Evolutionary conservation across 2,888 invertebrate species (phyloP).

Genomic region (Scaptomyza flava): DNA sequence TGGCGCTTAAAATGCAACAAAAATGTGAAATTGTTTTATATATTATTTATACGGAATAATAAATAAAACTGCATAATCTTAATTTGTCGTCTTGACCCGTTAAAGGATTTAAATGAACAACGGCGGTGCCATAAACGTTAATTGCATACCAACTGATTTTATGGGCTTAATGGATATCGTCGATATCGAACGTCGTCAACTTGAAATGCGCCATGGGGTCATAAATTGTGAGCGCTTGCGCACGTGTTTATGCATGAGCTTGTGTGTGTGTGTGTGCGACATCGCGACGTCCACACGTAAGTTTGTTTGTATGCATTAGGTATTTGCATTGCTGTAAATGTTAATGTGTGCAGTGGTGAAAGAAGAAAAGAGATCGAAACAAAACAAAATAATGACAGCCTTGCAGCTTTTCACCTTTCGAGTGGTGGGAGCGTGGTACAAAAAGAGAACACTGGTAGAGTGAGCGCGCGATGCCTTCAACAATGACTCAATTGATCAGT

Average conservation of each 20-base stretch:
- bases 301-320: slow-evolving; percentile 46
- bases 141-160: slow-evolving; percentile 80
- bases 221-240: slow-evolving; percentile 66
- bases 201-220: slow-evolving; percentile 54
- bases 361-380: slow-evolving; percentile 4
- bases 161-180: slow-evolving; percentile 80
- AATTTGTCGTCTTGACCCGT: slow-evolving; percentile 75
- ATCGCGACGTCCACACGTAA: neutral
- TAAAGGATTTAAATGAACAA: slow-evolving; percentile 71
- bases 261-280: slow-evolving; percentile 38
- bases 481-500: slow-evolving; percentile 19
- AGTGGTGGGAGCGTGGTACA: neutral
- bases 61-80: slow-evolving; percentile 71
- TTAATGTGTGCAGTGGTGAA: slow-evolving; percentile 24
- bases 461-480: neutral
- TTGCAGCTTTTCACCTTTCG: slow-evolving; percentile 37
- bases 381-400: slow-evolving; percentile 24
- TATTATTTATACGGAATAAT: slow-evolving; percentile 65
- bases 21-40: slow-evolving; percentile 24
- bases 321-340: slow-evolving; percentile 64
- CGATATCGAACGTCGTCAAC: slow-evolving; percentile 73
- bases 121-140: slow-evolving; percentile 74
- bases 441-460: neutral
- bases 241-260: slow-evolving; percentile 58
- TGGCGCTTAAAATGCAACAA: slow-evolving; percentile 26